Evolutionary conservation across 2,888 invertebrate genomes (phyloP), one percentile per base, ranked within the genome.

Genomic region (Drosophila percnosoma): DNA sequence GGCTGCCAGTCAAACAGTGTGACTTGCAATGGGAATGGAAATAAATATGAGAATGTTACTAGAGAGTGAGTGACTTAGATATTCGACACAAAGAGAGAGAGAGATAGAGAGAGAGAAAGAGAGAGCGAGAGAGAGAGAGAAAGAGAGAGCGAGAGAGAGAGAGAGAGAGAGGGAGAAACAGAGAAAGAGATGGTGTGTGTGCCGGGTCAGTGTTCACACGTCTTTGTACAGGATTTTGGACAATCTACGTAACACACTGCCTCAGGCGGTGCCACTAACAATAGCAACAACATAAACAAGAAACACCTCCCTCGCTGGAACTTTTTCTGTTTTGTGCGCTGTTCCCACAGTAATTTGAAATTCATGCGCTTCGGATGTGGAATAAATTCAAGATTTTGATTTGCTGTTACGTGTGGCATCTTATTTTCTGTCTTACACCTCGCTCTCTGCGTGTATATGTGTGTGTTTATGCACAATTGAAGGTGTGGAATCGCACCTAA

Each of bases 311-410:
- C 49, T 34, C 38, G 40, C 51, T 27, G 38, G 18, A 64, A 52
- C 73, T 55, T 70, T 49, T 63, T 36, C 74, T 63, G 64, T 72
- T 58, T 60, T 68, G 62, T 75, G 57, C 57, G 63, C 51, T 70
- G 80, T 87, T 89, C 89, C 67, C 90, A 90, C 87, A 90, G 85
- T 88, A 89, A 90, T 90, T 90, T 90, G 87, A 90, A 90, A 90
- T 90, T 90, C 90, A 90, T 90, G 89, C 85, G 90, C 89, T 89
- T 88, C 87, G 90, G 85, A 89, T 90, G 90, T 90, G 90, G 91
- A 90, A 90, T 90, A 90, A 90, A 90, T 90, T 90, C 82, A 78
- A 85, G 88, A 88, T 90, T 90, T 90, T 82, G 83, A 87, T 87
- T 86, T 89, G 85, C 83, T 78, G 78, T 83, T 86, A 87, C 87